Evolutionary conservation across 2,888 invertebrate species (phyloP).

Genomic region (Brachycybe producta): DNA sequence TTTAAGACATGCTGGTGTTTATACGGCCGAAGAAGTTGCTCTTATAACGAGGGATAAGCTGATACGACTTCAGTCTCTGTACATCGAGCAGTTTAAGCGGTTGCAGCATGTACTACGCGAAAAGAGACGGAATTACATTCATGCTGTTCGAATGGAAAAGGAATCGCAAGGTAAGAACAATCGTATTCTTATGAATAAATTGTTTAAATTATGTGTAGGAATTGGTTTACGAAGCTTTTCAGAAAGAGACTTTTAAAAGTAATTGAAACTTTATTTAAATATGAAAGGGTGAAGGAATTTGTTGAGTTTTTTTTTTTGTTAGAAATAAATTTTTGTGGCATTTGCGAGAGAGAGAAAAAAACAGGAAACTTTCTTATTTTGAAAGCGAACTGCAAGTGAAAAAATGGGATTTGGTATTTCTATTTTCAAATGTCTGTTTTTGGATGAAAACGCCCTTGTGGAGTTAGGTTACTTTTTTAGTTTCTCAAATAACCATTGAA

Average conservation of each 20-base stretch:
- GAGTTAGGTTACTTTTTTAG: no score
- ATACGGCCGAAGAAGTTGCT: slow-evolving; percentile 76
- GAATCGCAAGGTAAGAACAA: slow-evolving; percentile 62
- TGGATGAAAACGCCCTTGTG: no score
- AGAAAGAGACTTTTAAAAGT: slow-evolving; percentile 4
- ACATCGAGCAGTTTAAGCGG: slow-evolving; percentile 66
- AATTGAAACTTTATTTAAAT: slow-evolving; percentile 6
- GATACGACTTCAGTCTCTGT: slow-evolving; percentile 61
- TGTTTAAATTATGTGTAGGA: not conserved
- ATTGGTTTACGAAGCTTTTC: no score
- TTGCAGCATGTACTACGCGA: slow-evolving; percentile 57
- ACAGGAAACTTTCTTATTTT: no score
- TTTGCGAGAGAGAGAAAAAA: no score
- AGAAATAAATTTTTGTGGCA: no score
- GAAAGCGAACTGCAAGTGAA: no score
- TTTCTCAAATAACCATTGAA: no score
- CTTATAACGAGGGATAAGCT: slow-evolving; percentile 60
- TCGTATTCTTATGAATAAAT: slow-evolving; percentile 17
- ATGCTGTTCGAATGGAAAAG: slow-evolving; percentile 57
- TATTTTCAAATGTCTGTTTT: no score
- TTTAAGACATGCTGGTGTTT: slow-evolving; percentile 69
- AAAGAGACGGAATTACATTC: slow-evolving; percentile 58
- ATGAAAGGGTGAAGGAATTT: no score
- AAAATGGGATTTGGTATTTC: no score
- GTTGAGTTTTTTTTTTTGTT: no score